Base-by-base conservation (phyloP, 1,140 invertebrate genomes). In the Metopolophium dirhodum region DNA sequence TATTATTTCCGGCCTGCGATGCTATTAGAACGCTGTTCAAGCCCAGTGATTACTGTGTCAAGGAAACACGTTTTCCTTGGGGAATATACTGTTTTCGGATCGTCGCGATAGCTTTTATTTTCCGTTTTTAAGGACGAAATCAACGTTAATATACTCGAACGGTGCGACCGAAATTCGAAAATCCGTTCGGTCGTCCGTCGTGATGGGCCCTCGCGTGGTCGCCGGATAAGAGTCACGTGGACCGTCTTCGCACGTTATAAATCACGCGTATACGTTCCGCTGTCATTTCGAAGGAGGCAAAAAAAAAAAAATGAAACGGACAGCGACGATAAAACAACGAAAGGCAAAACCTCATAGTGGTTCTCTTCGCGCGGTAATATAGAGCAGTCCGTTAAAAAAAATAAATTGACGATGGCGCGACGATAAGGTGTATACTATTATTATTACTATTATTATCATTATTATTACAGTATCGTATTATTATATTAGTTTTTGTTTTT, bases 21-120 rank as follows among this genome's bases (percentile, higher is more conserved):
- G 23, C 85, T 86, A 41, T 85, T 86, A 47, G 41, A 86, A 47
- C 41, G 83, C 23, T 86, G 41, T 86, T 86, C 83, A 41, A 86
- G 23, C 85, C 26, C 85, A 47, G 26, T 47, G 37, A 86, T 86
- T 86, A 86, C 26, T 47, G 41, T 26, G 85, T 85, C 23, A 26
- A 77, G 37, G 83, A 26, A 85, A 85, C 83, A 45, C 37, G 23
- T 85, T 41, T 85, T 85, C 83, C 22, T 30, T 3, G 22, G 37
- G 61, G 85, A 47, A 47, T 54, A 54, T 14, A 86, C 41, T 47
- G 85, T 86, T 45, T n/a, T 86, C 11, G 61, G 61, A n/a, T 77
- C n/a, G 61, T 77, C n/a, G 30, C 61, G 61, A 77, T 77, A 77
- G 61, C 61, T 37, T 35, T 83, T 83, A 77, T 77, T n/a, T n/a